A percentile compares a stretch with the other conserved stretches of the same genome.
Evolutionary conservation across 2,888 invertebrate genomes (phyloP).

Genomic region (Daptonema setosum): DNA sequence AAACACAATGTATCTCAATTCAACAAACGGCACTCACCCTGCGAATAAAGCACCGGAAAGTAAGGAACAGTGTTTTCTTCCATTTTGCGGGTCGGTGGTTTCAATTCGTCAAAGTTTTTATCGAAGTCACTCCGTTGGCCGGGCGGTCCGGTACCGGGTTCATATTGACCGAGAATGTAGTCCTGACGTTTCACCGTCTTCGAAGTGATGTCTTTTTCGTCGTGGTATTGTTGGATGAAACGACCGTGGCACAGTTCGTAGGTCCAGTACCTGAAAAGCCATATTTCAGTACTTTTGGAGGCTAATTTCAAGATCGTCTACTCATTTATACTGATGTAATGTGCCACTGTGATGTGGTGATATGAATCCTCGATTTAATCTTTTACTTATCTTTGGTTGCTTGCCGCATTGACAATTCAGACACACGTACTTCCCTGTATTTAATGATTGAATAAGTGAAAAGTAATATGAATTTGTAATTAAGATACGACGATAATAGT

Average conservation of each 20-base stretch:
- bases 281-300: background rate
- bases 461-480: too few species aligned
- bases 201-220: constrained; percentile 69
- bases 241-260: constrained; percentile 85
- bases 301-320: background rate
- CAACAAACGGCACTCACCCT: too few species aligned
- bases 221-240: constrained; percentile 78
- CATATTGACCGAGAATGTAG: constrained; percentile 21
- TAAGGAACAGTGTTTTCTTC: constrained; percentile 72
- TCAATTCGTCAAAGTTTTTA: constrained; percentile 11
- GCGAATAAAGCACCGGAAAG: constrained; percentile 47
- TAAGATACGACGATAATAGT: too few species aligned
- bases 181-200: constrained; percentile 13
- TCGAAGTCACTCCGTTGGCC: too few species aligned
- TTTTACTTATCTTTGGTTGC: background rate
- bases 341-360: too few species aligned
- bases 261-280: constrained; percentile 50
- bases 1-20: too few species aligned
- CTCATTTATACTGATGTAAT: too few species aligned
- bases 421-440: background rate
- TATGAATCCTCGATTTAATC: too few species aligned
- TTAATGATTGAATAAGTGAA: too few species aligned
- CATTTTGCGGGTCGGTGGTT: constrained; percentile 30
- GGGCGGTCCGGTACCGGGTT: background rate
- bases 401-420: background rate